Percentiles rank a stretch among this genome's conserved stretches.
These are phyloP conservation scores for Bombus confusus DNA, from an alignment of 1,140 invertebrate species.

Conservation along the genomic window DNA sequence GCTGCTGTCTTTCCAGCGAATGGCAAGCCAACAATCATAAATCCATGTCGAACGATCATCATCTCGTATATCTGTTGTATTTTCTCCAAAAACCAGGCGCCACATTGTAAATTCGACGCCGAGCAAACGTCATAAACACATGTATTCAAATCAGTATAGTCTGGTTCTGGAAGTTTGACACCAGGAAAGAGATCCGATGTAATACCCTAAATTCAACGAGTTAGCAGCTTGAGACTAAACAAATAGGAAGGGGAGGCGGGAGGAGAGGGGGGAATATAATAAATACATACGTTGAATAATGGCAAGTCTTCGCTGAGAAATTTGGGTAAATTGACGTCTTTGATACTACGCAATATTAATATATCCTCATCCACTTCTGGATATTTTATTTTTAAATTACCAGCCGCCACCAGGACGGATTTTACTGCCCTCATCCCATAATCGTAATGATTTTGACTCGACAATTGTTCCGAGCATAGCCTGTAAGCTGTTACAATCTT, in stretches of 20 bases:
- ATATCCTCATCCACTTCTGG: constrained; percentile 92
- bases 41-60: constrained; percentile 95
- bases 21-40: constrained; percentile 95
- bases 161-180: constrained; percentile 88
- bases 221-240: neutral
- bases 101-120: constrained; percentile 91
- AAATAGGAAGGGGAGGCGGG: neutral
- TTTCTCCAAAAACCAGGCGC: constrained; percentile 93
- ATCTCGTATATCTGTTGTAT: constrained; percentile 97
- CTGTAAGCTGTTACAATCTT: constrained; percentile 98
- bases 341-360: constrained; percentile 93
- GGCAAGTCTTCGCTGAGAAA: constrained; percentile 94
- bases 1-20: constrained; percentile 93
- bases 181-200: constrained; percentile 96
- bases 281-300: constrained; percentile 86
- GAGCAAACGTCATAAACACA: constrained; percentile 86
- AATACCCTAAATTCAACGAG: constrained; percentile 86
- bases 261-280: neutral
- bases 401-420: constrained; percentile 94
- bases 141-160: constrained; percentile 84
- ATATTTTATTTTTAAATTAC: constrained; percentile 94
- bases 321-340: constrained; percentile 97
- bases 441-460: constrained; percentile 97
- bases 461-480: constrained; percentile 96
- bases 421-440: constrained; percentile 96